Evolutionary conservation across 2,888 invertebrate genomes (phyloP).

Genomic region (Sarcophaga rosellei): DNA sequence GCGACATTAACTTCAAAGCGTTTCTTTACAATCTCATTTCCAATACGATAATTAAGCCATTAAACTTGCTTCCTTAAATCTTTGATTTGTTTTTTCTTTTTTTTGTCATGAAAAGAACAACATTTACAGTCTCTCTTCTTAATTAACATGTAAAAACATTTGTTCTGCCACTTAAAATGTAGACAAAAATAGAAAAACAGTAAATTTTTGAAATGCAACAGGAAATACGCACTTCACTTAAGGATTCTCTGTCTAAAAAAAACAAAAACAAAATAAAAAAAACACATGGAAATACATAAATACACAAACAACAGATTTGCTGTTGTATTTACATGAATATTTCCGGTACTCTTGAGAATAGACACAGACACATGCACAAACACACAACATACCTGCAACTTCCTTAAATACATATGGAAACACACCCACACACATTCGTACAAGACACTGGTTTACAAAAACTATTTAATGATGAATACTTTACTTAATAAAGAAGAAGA

Average conservation of each 20-base stretch:
- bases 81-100: no score
- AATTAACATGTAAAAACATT: background rate
- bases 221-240: conserved; percentile 35
- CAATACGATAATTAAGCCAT: no score
- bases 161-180: background rate
- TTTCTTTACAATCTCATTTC: no score
- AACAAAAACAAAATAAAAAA: background rate
- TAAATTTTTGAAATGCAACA: background rate
- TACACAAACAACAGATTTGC: background rate
- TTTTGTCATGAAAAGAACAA: no score
- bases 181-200: background rate
- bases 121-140: background rate
- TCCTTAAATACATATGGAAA: background rate
- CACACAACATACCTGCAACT: conserved; percentile 53
- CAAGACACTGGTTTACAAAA: background rate
- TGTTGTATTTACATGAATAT: conserved; percentile 19
- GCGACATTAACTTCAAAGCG: no score
- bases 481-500: background rate
- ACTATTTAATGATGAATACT: background rate
- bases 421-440: background rate
- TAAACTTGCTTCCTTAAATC: no score
- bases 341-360: conserved; percentile 55
- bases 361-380: conserved; percentile 40
- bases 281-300: background rate
- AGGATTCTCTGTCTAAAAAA: background rate